Base-by-base conservation (phyloP, 2,797 vertebrate species). In the Rachycentron canadum region DNA sequence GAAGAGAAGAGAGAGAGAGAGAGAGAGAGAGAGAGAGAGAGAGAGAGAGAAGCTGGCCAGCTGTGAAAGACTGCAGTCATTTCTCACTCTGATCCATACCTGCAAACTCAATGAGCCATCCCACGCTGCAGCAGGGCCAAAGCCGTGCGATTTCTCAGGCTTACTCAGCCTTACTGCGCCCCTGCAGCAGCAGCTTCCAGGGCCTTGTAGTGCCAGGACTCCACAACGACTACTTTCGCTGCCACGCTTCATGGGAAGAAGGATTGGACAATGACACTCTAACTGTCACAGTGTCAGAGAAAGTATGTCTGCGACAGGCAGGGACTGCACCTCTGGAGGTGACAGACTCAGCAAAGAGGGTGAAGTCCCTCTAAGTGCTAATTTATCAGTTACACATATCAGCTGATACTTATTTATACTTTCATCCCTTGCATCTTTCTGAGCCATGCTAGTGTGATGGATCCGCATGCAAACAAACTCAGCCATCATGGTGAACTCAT, bases 51-150 rank as follows among this genome's bases (percentile, higher is more conserved):
- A 80, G 52, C 61, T 34, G 53, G 72, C 67, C 82, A 86, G 76
- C 84, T 91, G 88, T 80, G 88, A 92, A 91, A 88, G 84, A 85
- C 89, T 90, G 91, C 93, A 91, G 92, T 89, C 92, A 94, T 94
- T 86, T 82, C 81, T 94, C 92, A 94, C 84, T 84, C 84, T 82
- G 83, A 71, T 83, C 85, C 82, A 68, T 92, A 93, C 92, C 94
- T 92, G 86, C 78, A 85, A 81, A 89, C 86, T 85, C 91, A 93
- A 93, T 92, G 92, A 93, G 92, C 84, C 91, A 16, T 93, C 84
- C 85, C 71, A 49, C 36, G 68, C 78, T 83, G 86, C 89, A 85
- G 86, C 72, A 75, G 87, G 88, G 90, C 87, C 81, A 87, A 82
- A 84, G 89, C 83, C 73, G 12, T 74, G 85, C 76, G 69, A 93